Evolutionary conservation across 2,113 vertebrate species (phyloP), one percentile per base, ranked within the genome.

Genomic region (Climacteris rufus): DNA sequence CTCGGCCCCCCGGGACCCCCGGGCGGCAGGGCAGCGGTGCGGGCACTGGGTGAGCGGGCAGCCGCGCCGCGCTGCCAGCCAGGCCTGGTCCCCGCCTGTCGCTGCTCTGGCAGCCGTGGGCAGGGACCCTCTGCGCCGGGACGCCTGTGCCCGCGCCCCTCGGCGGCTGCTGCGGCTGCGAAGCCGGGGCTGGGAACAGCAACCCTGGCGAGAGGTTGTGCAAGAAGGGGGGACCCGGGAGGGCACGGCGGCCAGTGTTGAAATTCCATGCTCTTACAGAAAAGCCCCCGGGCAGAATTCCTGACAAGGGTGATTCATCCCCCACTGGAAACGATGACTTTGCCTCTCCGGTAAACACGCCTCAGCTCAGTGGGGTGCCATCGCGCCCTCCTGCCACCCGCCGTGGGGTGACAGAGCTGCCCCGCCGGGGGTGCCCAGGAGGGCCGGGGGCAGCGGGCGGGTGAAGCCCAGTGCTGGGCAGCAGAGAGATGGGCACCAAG

Each of bases 281-380:
- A 97, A 96, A 94, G 80, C 83, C 95, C 95, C 91, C 2, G 52
- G 87, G 95, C 89, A 91, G 89, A 82, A 96, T 97, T 96, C 96
- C 95, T 97, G 96, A 94, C 95, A 84, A 65, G 60, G 60, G 40
- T 97, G 96, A 97, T 94, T 97, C 96, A 97, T 86, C 83, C 47
- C 28, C 83, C 64, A 15, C 91, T 96, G 95, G 93, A 95, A 96
- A 87, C 2, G 2, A 78, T 96, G 93, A 95, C 93, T 96, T 92
- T 31, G 77, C 64, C 68, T 93, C 83, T 63, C 93, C 95, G 93
- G 96, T 95, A 96, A 96, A 91, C 52, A 60, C 56, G 44, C 33
- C 54, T 63, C 80, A 42, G 54, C 75, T 10, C 45, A 33, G 79
- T 44, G 6, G 93, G 57, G 44, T 22, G 61, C 52, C 15, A 3